Base-by-base conservation (phyloP, 2,888 invertebrate species). In the Dasysyrphus tricinctus region DNA sequence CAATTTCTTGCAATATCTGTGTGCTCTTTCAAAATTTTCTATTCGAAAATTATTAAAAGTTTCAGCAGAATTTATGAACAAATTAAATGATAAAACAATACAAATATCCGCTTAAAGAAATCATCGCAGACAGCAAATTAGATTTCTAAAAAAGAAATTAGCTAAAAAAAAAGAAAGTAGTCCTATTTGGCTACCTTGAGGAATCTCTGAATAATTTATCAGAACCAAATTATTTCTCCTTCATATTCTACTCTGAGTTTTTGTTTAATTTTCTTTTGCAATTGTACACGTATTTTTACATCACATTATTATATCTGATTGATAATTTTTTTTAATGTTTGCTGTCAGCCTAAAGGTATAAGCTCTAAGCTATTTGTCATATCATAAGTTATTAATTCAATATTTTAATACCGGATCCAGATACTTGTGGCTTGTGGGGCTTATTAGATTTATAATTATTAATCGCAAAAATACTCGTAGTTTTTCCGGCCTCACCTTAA, bases 401-500 rank as follows among this genome's bases (percentile, higher is more conserved):
- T 2, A 47, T 63, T 5, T 63, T 14, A 29, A 65, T 65, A 65
- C 65, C 65, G 65, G 65, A 65, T 65, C 16, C 29, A 29, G 32
- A 44, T 32, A 47, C 54, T 54, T 65, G n/a, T 47, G 12, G 3
- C 54, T 54, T 65, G n/a, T 47, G 12, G 3, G 24, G 24, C 7
- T 61, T 47, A 47, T 29, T 47, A 47, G 47, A 42, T 44, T 47
- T 47, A 47, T 19, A 16, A 65, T 47, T 32, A 65, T 47, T 32
- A 47, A 44, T 65, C 9, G 42, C 32, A 2, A 63, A 29, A 14
- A 54, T 7, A 32, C 4, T 32, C 4, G 29, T 11, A 32, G 49
- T 37, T 69, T 12, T 69, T 69, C 69, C 69, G 54, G 51, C 69
- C 54, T 42, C 69, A 69, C 69, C 69, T 54, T 49, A 42, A 54